Evolutionary conservation across 2,797 vertebrate species (phyloP).

Genomic region (Syncerus caffer): DNA sequence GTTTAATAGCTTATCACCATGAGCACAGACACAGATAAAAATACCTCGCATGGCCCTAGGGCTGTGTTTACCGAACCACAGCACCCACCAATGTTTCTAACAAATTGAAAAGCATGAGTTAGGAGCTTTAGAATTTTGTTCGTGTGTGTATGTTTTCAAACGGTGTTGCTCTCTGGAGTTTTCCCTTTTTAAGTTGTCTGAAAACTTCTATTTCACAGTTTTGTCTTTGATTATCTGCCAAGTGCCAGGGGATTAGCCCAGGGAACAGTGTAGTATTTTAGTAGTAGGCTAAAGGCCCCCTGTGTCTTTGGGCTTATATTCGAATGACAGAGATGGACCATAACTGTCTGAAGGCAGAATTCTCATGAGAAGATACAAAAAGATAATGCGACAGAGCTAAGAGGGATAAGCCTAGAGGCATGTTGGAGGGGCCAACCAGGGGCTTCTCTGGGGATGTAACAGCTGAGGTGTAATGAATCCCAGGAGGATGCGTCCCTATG

Average conservation of each 20-base stretch:
- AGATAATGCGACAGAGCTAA: neutral
- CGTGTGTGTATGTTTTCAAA: neutral
- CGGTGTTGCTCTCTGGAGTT: neutral
- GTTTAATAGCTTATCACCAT: neutral
- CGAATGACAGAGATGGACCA: neutral
- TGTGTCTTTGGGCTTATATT: neutral
- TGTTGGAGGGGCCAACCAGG: neutral
- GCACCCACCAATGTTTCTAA: neutral
- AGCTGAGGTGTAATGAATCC: neutral
- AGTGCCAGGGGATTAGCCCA: neutral
- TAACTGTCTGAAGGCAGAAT: neutral
- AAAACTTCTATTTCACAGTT: neutral
- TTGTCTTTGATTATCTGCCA: neutral
- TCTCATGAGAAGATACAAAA: neutral
- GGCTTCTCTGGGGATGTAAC: neutral
- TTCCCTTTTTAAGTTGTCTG: neutral
- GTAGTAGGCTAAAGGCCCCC: too few relatives aligned
- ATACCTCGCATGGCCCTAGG: fast-evolving
- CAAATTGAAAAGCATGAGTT: neutral
- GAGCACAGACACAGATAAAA: neutral
- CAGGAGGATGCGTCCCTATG: neutral
- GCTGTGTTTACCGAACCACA: fast-evolving
- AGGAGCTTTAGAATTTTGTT: neutral
- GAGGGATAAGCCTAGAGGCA: neutral
- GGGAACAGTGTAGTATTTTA: neutral